These are phyloP conservation scores for Capra hircus DNA, from an alignment of 2,113 vertebrate genomes.

Conservation along the genomic window DNA sequence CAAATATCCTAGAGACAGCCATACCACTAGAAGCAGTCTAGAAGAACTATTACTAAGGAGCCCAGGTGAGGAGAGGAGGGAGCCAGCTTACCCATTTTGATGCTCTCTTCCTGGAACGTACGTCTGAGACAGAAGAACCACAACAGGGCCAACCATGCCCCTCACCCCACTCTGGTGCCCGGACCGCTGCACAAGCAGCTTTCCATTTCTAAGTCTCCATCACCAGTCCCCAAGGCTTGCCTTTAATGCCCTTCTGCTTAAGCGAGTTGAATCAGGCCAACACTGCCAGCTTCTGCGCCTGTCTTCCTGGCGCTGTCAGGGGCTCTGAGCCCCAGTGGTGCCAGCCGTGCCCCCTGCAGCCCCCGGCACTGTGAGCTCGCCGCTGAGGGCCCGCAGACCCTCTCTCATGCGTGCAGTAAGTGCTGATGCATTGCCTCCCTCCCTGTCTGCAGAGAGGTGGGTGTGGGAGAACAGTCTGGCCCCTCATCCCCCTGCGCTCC, in stretches of 20 bases:
- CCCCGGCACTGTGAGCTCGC: background rate
- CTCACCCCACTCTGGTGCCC: background rate
- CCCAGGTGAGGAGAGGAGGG: background rate
- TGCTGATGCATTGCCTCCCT: background rate
- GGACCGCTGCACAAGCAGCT: too few species aligned
- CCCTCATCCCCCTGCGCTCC: background rate
- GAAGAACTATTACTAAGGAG: background rate
- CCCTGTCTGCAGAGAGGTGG: too few species aligned
- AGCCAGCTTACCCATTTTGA: background rate
- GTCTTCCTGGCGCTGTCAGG: background rate
- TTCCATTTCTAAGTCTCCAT: background rate
- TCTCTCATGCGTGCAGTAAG: background rate
- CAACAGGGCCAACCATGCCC: fast-evolving
- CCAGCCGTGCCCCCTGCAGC: too few species aligned
- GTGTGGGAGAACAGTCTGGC: background rate
- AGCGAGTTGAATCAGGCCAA: background rate
- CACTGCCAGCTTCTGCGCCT: background rate
- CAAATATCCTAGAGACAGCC: background rate
- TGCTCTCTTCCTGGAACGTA: background rate
- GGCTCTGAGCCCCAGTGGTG: background rate
- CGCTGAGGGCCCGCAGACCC: fast-evolving
- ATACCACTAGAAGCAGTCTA: background rate
- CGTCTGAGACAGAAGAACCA: background rate
- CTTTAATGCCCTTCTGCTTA: background rate
- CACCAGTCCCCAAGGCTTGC: background rate